Evolutionary conservation across 2,888 invertebrate species (phyloP).

Genomic region (Caenorhabditis sp.): DNA sequence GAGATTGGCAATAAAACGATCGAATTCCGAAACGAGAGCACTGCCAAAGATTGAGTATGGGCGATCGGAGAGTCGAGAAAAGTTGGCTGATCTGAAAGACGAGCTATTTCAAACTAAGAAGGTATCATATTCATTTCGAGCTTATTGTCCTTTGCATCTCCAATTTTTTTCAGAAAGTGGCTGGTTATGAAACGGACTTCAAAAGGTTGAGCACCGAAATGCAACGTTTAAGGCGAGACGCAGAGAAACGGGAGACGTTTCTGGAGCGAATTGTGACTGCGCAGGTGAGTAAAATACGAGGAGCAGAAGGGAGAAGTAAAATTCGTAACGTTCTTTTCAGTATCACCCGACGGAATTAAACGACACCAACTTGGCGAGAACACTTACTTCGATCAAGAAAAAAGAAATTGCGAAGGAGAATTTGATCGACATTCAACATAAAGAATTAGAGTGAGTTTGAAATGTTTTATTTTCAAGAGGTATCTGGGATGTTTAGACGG

Average conservation of each 20-base stretch:
- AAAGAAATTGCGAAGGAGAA: slow-evolving; percentile 64
- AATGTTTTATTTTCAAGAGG: background rate
- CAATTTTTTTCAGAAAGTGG: slow-evolving; percentile 49
- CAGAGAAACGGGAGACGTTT: slow-evolving; percentile 65
- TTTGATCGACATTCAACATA: slow-evolving; percentile 60
- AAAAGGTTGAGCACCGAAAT: slow-evolving; percentile 60
- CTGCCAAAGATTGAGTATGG: slow-evolving; percentile 57
- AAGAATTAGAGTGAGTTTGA: slow-evolving; percentile 59
- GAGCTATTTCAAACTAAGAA: slow-evolving; percentile 61
- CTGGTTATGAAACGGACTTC: slow-evolving; percentile 44
- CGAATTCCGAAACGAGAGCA: slow-evolving; percentile 55
- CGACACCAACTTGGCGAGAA: slow-evolving; percentile 68
- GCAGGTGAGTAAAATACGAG: slow-evolving; percentile 38
- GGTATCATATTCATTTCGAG: slow-evolving; percentile 16
- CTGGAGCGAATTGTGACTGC: slow-evolving; percentile 65
- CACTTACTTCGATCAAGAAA: slow-evolving; percentile 58
- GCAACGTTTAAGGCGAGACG: slow-evolving; percentile 63
- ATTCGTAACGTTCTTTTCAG: slow-evolving; percentile 38
- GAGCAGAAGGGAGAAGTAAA: background rate
- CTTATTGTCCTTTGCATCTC: background rate
- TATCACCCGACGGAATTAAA: slow-evolving; percentile 71
- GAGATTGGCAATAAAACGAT: slow-evolving; percentile 40
- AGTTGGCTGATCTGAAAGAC: slow-evolving; percentile 57
- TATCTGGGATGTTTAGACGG: slow-evolving; percentile 18
- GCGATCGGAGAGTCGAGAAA: slow-evolving; percentile 51